These are phyloP conservation scores for Meles meles DNA, from an alignment of 2,113 vertebrate species.

Conservation along the genomic window DNA sequence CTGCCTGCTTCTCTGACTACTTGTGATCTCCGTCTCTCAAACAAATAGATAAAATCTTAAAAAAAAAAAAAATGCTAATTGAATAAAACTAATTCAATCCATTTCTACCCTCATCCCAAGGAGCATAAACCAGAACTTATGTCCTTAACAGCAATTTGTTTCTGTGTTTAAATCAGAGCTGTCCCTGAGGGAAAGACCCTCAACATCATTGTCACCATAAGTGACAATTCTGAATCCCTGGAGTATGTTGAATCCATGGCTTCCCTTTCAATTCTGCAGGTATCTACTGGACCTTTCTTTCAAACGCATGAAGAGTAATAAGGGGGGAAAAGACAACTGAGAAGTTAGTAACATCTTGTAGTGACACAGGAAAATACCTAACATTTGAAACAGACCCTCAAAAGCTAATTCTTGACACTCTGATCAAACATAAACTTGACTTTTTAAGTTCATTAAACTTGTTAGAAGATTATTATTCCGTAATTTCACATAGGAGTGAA, in stretches of 20 bases:
- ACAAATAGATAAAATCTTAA: too few relatives aligned
- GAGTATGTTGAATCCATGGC: neutral
- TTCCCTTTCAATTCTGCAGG: neutral
- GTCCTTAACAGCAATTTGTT: neutral
- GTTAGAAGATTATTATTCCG: neutral
- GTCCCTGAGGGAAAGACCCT: neutral
- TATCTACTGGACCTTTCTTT: neutral
- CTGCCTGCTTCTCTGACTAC: too few relatives aligned
- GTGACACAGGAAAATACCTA: neutral
- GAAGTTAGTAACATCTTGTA: neutral
- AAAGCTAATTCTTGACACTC: neutral
- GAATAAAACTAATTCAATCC: neutral
- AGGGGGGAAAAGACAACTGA: neutral
- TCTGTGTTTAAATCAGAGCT: neutral
- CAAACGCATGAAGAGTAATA: neutral
- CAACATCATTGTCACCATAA: neutral
- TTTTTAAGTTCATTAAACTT: neutral
- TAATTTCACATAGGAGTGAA: neutral
- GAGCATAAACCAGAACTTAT: neutral
- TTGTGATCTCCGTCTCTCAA: too few relatives aligned
- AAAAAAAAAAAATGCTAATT: too few relatives aligned
- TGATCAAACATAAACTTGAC: neutral
- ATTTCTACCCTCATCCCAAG: neutral
- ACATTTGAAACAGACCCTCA: neutral
- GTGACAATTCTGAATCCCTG: neutral